A percentile compares a stretch with the other conserved stretches of the same genome.
Conservation (phyloP, 2,888 invertebrate genomes). For the Drosophila mayaguana region DNA sequence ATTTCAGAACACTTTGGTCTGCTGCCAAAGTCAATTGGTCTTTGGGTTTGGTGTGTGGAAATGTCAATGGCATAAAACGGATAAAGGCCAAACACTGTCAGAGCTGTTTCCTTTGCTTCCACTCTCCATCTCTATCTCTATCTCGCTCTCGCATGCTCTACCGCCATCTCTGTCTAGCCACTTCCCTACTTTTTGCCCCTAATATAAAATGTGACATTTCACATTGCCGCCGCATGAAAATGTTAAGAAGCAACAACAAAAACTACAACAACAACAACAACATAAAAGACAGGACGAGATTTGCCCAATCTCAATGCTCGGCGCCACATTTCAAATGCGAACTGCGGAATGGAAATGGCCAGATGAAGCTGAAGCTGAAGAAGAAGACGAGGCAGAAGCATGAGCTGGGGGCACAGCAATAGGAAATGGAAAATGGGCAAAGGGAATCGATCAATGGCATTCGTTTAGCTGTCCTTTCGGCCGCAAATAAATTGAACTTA, state of each 20-base stretch:
- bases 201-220: slow-evolving; percentile 73
- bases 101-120: neutral
- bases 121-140: neutral
- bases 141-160: neutral
- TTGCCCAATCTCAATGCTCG: slow-evolving; percentile 65
- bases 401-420: neutral
- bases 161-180: neutral
- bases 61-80: slow-evolving; percentile 74
- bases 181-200: neutral
- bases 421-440: slow-evolving; percentile 18
- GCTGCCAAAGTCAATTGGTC: slow-evolving; percentile 58
- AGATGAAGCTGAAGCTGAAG: neutral
- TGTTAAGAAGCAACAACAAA: slow-evolving; percentile 39
- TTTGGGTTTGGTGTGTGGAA: slow-evolving; percentile 64
- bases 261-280: slow-evolving; percentile 14
- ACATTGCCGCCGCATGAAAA: slow-evolving; percentile 56
- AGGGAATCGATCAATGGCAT: slow-evolving; percentile 72
- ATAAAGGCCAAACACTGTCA: slow-evolving; percentile 55
- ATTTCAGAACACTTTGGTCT: slow-evolving; percentile 40
- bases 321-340: slow-evolving; percentile 53
- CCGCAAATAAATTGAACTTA: slow-evolving; percentile 78
- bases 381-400: neutral
- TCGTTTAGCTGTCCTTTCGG: slow-evolving; percentile 55
- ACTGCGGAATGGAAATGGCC: slow-evolving; percentile 25
- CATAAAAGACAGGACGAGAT: slow-evolving; percentile 65